Base-by-base conservation (phyloP, 2,888 invertebrate genomes). In the Microplitis manilae region DNA sequence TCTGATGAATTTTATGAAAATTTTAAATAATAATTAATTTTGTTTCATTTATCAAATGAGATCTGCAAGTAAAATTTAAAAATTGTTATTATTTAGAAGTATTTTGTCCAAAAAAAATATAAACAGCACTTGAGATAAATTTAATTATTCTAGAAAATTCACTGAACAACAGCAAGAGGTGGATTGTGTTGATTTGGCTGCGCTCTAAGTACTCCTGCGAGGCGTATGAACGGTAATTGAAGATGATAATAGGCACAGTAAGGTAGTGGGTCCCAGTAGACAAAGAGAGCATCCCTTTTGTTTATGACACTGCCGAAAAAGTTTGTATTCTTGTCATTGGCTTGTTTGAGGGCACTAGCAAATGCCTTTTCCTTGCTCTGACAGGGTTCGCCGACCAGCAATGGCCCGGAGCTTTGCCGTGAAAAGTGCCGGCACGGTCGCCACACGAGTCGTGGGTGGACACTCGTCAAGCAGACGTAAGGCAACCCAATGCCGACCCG, bases 241-340 rank as follows among this genome's bases (percentile, higher is more conserved):
- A 96, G 93, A 87, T 95, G 95, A 90, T 96, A 96, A 87, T 95
- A 96, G 2, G 95, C 96, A 86, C 95, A 96, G 87, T 96, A 96
- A 0, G 96, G 96, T 84, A 96, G 87, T 5, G 96, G 96, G 87
- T 96, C 96, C 96, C 96, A 96, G 85, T 94, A 94, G 5, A 94
- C 93, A 86, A 96, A 96, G 0, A 96, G 90, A 0, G 95, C 96
- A 86, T 96, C 96, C 62, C 95, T 92, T 82, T 95, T 95, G 85
- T 96, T 95, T 82, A 96, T 87, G 60, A 95, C 94, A 0, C 94
- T 94, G 61, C 94, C 93, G 5, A 69, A 70, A 1, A 65, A 40
- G 30, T 65, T 60, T 2, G 90, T 75, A 90, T 84, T 67, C 90
- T 90, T 90, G 5, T 91, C 85, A 6, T 90, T 87, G 6, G 92